Conservation (phyloP, 2,888 invertebrate species). For the Dryobota labecula region DNA sequence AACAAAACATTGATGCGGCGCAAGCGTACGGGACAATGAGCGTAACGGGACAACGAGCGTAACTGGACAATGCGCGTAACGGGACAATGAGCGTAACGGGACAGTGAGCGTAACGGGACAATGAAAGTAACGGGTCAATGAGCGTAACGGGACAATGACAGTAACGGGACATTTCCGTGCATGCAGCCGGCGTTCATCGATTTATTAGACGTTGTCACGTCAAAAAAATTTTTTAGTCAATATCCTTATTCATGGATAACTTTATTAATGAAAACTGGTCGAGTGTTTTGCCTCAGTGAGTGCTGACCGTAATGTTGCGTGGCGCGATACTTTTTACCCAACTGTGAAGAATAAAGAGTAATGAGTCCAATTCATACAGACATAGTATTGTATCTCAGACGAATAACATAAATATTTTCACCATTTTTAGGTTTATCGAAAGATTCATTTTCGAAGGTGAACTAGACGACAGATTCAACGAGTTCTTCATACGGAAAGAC, state of each 20-base stretch:
- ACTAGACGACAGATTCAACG: constrained; percentile 94
- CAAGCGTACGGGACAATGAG: no score
- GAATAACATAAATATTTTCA: background rate
- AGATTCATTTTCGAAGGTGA: constrained; percentile 96
- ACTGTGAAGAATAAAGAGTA: background rate
- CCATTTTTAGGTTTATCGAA: constrained; percentile 91
- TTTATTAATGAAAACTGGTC: background rate
- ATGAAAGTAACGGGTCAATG: no score
- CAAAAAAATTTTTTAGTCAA: no score
- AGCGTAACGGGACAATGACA: no score
- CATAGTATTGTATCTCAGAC: background rate
- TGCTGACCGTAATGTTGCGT: background rate
- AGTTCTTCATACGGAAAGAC: constrained; percentile 95
- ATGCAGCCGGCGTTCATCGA: no score
- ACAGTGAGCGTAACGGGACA: no score
- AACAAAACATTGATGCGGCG: no score
- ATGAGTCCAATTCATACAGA: background rate
- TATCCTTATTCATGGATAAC: background rate
- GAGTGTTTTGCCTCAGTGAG: background rate
- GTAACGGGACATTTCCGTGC: no score
- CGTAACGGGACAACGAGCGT: no score
- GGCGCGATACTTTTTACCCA: background rate
- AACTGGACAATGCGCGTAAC: no score
- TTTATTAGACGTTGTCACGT: no score
- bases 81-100: no score